Evolutionary conservation across 92 coral and sea anemone species (phyloP), one percentile per base, ranked within the genome.

Genomic region (Chrysogorgia sp.): DNA sequence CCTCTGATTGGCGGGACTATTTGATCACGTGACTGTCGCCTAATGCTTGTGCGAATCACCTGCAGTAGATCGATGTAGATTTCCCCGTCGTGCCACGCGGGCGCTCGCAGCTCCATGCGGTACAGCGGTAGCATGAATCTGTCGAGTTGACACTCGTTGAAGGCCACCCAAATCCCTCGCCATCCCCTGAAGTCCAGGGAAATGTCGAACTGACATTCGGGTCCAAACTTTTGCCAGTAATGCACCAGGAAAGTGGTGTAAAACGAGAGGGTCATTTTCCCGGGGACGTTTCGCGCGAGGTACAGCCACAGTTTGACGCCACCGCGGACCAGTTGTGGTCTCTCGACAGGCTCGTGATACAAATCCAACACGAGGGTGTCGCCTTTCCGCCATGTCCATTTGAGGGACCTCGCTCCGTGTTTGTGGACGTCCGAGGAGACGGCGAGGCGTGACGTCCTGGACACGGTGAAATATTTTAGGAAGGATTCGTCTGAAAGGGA

Each of bases 301-400:
- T 82, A 88, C 24, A 88, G 21, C 92, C 92, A 88, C 26, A 88
- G 34, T 67, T 88, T 88, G 17, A 85, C 37, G 2, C 89, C 89
- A 14, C 92, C 89, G 0, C 58, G 7, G 34, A 19, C 20, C 21
- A 81, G 20, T 61, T 72, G 71, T 0, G 7, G 14, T 25, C 40
- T 40, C 0, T 31, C 50, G 13, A 72, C 65, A 14, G 79, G 79
- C 10, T 72, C 79, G 9, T 72, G 79, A 7, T 58, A 72, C 24
- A 72, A 65, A 41, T 52, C 63, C 33, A 72, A 23, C 6, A 29
- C 55, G 6, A 72, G 26, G 28, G 63, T 72, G 33, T 72, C 79
- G 0, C 79, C 79, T 35, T 45, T 45, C 21, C 33, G 40, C 79
- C 79, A 72, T 20, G 79, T 15, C 79, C 79, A 72, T 25, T 52